Base-by-base conservation (phyloP, 2,797 vertebrate species). In the Falco biarmicus region DNA sequence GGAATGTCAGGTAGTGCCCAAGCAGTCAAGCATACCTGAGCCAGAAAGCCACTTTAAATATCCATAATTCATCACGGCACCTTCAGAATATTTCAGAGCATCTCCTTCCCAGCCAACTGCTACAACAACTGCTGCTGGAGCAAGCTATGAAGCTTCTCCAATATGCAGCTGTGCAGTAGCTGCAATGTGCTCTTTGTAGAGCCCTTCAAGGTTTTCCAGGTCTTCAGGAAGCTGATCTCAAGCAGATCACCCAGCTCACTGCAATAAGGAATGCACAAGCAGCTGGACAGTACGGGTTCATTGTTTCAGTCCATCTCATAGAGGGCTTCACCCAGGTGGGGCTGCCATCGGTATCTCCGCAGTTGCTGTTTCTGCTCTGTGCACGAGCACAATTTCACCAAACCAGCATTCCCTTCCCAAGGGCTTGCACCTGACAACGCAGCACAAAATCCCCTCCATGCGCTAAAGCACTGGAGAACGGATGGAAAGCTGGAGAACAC, bases 1-100 rank as follows among this genome's bases (percentile, higher is more conserved):
- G 78, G 77, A 90, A 79, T 56, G 70, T 89, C 59, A 95, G 65
- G 32, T 8, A 89, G 8, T 59, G 28, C 47, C 65, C 85, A 73
- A 69, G 43, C 24, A 90, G 20, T 28, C 63, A 79, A 69, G 16
- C 8, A 59, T 24, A 56, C 18, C 47, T 29, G 25, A 73, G 51
- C 39, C 41, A 86, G 91, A 84, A 3, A 26, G 4, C 59, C 32
- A 4, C 17, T 89, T 88, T 37, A 57, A 47, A 61, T n/a, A 51
- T 17, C 32, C 2, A 2, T 41, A 73, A 79, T 28, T 77, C 29
- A 15, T 84, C 16, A 32, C 4, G 6, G 37, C 28, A 31, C 37
- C 25, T 45, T 83, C 32, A 56, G 82, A 76, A 31, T 37, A 50
- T 57, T 43, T 59, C 39, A 63, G 17, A 48, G 37, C 0, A 0